A percentile compares a stretch with the other conserved stretches of the same genome.
Evolutionary conservation across 1,140 invertebrate species (phyloP).

Genomic region (Drosophila chauvacae): DNA sequence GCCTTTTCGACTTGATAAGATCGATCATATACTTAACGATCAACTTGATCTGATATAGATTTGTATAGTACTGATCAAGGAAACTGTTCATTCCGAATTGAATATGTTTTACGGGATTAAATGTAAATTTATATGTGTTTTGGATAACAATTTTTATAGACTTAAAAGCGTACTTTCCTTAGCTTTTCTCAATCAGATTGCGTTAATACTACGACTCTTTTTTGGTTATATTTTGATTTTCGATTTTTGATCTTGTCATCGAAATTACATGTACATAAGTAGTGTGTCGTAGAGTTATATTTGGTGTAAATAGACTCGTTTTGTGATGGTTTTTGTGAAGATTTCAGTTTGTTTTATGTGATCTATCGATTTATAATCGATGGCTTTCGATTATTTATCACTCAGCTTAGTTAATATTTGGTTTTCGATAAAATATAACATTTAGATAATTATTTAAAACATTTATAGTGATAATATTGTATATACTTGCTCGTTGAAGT

Average conservation of each 20-base stretch:
- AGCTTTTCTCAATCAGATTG: slow-evolving; percentile 6
- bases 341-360: neutral
- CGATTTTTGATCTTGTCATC: slow-evolving; percentile 3
- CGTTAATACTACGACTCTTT: neutral
- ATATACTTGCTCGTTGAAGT: slow-evolving; percentile 12
- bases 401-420: neutral
- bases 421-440: slow-evolving; percentile 22
- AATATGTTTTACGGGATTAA: neutral
- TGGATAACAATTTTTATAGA: neutral
- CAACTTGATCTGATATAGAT: slow-evolving; percentile 17
- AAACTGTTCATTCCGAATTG: slow-evolving; percentile 15
- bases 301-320: neutral
- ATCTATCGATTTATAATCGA: slow-evolving; percentile 9
- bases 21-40: slow-evolving; percentile 18
- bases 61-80: slow-evolving; percentile 20
- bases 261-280: neutral
- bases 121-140: neutral
- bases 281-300: neutral
- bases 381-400: neutral
- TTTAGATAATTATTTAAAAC: slow-evolving; percentile 9
- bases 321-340: neutral
- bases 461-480: slow-evolving; percentile 2
- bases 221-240: neutral
- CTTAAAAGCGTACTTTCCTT: slow-evolving; percentile 5
- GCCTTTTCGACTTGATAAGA: slow-evolving; percentile 4